These are phyloP conservation scores for Atrichornis clamosus DNA, from an alignment of 2,113 vertebrate species.

Conservation along the genomic window DNA sequence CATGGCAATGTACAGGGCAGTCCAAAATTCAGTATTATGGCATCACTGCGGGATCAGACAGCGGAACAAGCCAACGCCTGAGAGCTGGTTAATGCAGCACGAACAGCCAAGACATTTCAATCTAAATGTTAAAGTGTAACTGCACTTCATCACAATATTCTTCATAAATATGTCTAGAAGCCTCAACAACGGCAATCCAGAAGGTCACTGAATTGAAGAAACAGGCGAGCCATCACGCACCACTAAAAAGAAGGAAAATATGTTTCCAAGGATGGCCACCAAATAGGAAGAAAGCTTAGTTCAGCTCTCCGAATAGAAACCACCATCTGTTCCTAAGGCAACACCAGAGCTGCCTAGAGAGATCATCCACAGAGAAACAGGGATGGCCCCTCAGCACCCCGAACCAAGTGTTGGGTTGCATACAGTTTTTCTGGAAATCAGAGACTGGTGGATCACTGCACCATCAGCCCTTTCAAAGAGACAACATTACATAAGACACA, in stretches of 20 bases:
- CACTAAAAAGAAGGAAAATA: background rate
- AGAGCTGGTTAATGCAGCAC: conserved; percentile 26
- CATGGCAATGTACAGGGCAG: conserved; percentile 51
- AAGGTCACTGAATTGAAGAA: background rate
- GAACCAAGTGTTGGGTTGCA: background rate
- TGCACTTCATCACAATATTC: background rate
- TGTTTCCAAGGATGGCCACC: conserved; percentile 12
- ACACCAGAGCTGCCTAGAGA: background rate
- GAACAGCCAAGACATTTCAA: background rate
- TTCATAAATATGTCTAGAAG: background rate
- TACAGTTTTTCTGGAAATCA: background rate
- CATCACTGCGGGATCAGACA: conserved; percentile 54
- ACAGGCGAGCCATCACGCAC: background rate
- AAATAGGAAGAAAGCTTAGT: background rate
- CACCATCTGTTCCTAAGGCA: conserved; percentile 52
- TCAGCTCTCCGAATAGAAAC: conserved; percentile 51
- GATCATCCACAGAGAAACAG: background rate
- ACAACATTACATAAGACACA: background rate
- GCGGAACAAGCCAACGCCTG: background rate
- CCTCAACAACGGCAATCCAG: background rate
- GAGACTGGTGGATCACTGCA: background rate
- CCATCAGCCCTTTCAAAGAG: background rate
- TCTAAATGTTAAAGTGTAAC: background rate
- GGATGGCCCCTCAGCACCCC: background rate
- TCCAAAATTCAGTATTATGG: conserved; percentile 56